phyloP scores from a whole-genome alignment of 2,888 invertebrate genomes.

The Macrosiphum euphorbiae region DNA sequence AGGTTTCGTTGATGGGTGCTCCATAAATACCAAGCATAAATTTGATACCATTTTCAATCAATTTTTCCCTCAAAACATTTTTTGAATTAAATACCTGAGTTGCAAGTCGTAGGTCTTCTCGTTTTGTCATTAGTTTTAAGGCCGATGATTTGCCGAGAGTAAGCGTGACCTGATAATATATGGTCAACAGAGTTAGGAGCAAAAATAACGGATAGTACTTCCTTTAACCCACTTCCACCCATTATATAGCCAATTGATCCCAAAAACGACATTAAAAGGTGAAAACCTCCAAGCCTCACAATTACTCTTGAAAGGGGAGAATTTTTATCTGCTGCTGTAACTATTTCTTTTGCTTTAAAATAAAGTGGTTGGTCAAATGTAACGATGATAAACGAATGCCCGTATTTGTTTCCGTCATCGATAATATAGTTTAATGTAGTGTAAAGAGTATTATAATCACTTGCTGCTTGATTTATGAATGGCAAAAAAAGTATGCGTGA shows the following conservation, averaged over 20 bases:
- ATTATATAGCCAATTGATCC: constrained; percentile 69
- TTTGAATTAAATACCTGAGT: no score
- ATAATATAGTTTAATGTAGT: constrained; percentile 2
- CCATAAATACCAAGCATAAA: no score
- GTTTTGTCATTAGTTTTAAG: no score
- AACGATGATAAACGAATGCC: constrained; percentile 65
- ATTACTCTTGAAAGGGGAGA: constrained; percentile 34
- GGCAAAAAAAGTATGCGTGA: neutral
- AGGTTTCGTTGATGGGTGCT: no score
- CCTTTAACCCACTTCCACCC: constrained; percentile 70
- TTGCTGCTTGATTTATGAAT: neutral
- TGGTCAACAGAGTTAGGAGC: neutral
- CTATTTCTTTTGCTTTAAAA: constrained; percentile 69
- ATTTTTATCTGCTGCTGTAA: constrained; percentile 64
- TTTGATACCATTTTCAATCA: no score
- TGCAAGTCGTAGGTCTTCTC: no score
- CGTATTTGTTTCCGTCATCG: neutral
- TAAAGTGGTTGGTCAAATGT: constrained; percentile 69
- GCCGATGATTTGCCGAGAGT: no score
- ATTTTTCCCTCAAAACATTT: no score
- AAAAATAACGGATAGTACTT: constrained; percentile 67
- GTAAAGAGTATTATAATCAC: constrained; percentile 2
- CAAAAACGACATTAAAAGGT: constrained; percentile 69
- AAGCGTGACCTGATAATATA: constrained; percentile 10
- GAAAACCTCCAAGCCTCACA: constrained; percentile 68